Evolutionary conservation across 2,888 invertebrate genomes (phyloP), one percentile per base, ranked within the genome.

Genomic region (Aphodius sticticus): DNA sequence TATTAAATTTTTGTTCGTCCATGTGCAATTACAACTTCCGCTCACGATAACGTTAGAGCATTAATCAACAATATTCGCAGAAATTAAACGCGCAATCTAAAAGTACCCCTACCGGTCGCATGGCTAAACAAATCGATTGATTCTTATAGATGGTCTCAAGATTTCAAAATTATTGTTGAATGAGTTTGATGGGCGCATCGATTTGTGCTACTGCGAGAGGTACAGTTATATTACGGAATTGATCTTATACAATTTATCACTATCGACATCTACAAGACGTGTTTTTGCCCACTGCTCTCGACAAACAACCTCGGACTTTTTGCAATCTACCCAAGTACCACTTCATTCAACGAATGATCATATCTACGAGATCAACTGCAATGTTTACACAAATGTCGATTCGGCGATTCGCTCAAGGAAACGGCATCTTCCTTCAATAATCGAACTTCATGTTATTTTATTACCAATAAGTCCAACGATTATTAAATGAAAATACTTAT

Each of bases 271-370:
- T 26, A 36, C 35, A 74, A 74, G 35, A 74, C 12, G 15, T 2
- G 70, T 74, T 74, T 16, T 26, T 74, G 71, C 53, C 53, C 53
- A 9, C 16, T 15, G 74, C n/a, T n/a, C 6, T 36, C 35, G 36
- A 26, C 35, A 74, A 74, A 74, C 74, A 74, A 74, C 74, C 37
- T 74, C 74, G 35, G 74, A 74, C 37, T 74, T 74, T 74, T 74
- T 74, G 74, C 74, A 74, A 74, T 74, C 35, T 74, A 26, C 7
- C n/a, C 74, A 74, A 74, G 74, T 74, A 74, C 74, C 35, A 12
- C 74, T 74, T 36, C 35, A 26, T 12, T 74, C 35, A 7, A 0
- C 16, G 74, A 26, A 74, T 35, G 37, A 74, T 36, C 26, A 26
- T 12, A 6, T 6, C 9, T 74, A 74, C 9, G 36, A 74, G 6